Evolutionary conservation across 1,140 invertebrate species (phyloP), one percentile per base, ranked within the genome.

Genomic region (Capitella teleta): DNA sequence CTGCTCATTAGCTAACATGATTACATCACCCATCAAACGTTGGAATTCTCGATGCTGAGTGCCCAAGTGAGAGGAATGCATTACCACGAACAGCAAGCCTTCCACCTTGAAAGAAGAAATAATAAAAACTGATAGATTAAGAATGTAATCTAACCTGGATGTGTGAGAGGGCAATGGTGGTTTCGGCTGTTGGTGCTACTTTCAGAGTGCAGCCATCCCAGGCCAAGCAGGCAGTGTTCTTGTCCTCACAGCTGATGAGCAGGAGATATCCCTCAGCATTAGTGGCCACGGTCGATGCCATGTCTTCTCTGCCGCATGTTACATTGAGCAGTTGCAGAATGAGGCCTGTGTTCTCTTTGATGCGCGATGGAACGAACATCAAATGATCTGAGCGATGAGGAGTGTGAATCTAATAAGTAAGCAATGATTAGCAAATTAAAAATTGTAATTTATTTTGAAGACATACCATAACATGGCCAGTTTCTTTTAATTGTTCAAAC

Each of bases 101-200:
- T 74, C 66, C 14, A 75, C 69, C 72, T 75, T 51, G 21, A 56
- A 51, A 47, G 45, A 4, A 43, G 16, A 3, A 3, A 37, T 37
- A 37, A 18, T 37, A 3, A 37, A 3, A 3, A 37, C n/a, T 2
- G 36, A 6, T 37, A 21, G 32, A 16, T n/a, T n/a, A n/a, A n/a
- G n/a, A n/a, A n/a, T n/a, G n/a, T n/a, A 40, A 1, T 6, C 8
- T 40, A 49, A 73, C 71, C 59, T 68, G 61, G 40, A 75, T 66
- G 50, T 74, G 70, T 21, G 71, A 74, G 10, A 74, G 60, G 40
- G 70, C 71, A 42, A 76, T 74, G 26, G 72, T 69, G 6, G 68
- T 72, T 54, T 76, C 73, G 23, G 74, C 73, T 19, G 73, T 74
- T 5, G 71, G 67, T 47, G 74, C 72, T 6, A 76, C 64, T 36